Conservation (phyloP, 2,113 vertebrate species). For the Synodontis membranacea region DNA sequence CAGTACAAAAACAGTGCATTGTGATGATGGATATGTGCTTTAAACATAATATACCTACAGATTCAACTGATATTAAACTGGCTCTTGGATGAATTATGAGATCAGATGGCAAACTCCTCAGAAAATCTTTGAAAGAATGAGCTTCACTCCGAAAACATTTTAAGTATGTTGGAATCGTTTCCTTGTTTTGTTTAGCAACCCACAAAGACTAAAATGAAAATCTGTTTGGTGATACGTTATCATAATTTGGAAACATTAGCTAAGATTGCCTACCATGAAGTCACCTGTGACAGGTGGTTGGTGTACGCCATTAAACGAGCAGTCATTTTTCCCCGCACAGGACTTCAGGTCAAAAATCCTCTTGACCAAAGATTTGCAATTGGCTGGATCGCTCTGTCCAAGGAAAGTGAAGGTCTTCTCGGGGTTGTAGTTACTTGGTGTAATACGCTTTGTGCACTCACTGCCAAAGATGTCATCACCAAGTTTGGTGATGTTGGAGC, state of each 20-base stretch:
- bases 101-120: neutral
- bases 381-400: slow-evolving; percentile 73
- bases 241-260: neutral
- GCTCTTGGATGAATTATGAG: neutral
- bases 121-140: neutral
- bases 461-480: slow-evolving; percentile 76
- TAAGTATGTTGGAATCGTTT: neutral
- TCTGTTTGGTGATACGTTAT: neutral
- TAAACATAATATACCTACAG: neutral
- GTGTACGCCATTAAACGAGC: slow-evolving; percentile 79
- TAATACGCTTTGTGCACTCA: slow-evolving; percentile 74
- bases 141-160: neutral
- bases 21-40: neutral
- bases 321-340: slow-evolving; percentile 70
- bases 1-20: neutral
- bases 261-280: slow-evolving; percentile 80
- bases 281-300: slow-evolving; percentile 81
- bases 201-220: neutral
- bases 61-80: slow-evolving; percentile 1
- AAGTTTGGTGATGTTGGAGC: slow-evolving; percentile 62
- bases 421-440: slow-evolving; percentile 66
- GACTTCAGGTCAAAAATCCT: slow-evolving; percentile 78
- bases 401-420: slow-evolving; percentile 64
- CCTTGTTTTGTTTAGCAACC: neutral
- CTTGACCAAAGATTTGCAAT: slow-evolving; percentile 75